phyloP scores from a whole-genome alignment of 2,888 invertebrate species.

The Trissoscelio sp. region DNA sequence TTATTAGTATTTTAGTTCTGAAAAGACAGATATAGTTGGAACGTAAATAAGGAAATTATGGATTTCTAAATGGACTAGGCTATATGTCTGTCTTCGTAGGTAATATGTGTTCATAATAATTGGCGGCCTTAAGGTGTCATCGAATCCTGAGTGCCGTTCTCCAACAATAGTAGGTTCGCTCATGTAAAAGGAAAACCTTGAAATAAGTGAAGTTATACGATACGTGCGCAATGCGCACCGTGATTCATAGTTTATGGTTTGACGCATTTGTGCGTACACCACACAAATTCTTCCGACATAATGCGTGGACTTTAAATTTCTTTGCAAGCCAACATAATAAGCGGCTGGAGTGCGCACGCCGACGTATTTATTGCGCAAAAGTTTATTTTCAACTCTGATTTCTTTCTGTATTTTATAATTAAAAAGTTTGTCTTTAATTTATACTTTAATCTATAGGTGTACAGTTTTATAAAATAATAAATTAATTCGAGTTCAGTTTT shows the following conservation, averaged over 20 bases:
- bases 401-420: no score
- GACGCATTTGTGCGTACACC: conserved; percentile 44
- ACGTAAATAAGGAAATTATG: conserved; percentile 21
- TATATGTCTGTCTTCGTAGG: conserved; percentile 5
- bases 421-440: no score
- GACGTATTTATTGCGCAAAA: conserved; percentile 25
- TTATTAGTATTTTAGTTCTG: not conserved
- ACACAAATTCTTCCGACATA: conserved; percentile 43
- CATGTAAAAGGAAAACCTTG: conserved; percentile 58
- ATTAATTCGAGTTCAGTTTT: no score
- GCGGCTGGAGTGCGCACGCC: conserved; percentile 19
- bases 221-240: conserved; percentile 15
- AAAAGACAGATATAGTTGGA: not conserved
- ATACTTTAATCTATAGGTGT: no score
- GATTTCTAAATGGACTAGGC: not conserved
- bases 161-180: conserved; percentile 32
- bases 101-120: conserved; percentile 8
- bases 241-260: conserved; percentile 58
- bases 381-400: conserved; percentile 6
- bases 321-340: conserved; percentile 28
- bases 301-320: conserved; percentile 16
- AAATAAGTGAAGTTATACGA: conserved; percentile 52
- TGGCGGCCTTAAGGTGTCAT: conserved; percentile 40
- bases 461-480: no score
- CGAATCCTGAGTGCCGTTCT: conserved; percentile 42